phyloP scores from a whole-genome alignment of 37 sponge, comb jelly and placozoan genomes.

The Chondrilla cf. caribensis region DNA sequence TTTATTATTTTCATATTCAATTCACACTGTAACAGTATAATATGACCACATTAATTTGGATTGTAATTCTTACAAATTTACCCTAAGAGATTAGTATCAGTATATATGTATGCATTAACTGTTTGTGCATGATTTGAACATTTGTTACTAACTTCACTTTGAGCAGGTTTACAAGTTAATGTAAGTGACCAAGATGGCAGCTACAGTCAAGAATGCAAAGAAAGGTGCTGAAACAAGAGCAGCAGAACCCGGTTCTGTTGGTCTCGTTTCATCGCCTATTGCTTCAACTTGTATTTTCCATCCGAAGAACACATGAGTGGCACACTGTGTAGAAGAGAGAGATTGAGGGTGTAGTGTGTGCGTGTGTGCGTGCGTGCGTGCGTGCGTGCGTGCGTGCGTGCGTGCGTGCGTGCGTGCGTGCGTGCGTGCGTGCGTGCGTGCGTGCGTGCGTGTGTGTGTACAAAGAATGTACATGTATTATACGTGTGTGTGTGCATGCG shows the following conservation, averaged over 20 bases:
- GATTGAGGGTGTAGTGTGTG: conserved; percentile 5
- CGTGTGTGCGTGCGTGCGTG: conserved; percentile 12
- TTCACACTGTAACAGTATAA: too few species aligned
- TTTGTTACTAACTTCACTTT: not conserved
- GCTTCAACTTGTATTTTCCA: conserved; percentile 15
- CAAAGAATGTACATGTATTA: too few species aligned
- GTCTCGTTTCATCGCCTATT: too few species aligned
- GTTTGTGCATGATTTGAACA: not conserved
- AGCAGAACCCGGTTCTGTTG: not conserved
- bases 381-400: not conserved
- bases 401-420: not conserved
- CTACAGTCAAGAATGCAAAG: too few species aligned
- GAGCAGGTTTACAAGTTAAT: not conserved
- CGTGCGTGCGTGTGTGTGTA: too few species aligned
- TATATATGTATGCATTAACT: not conserved
- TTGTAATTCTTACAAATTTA: too few species aligned
- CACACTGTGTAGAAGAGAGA: not conserved
- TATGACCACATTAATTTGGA: too few species aligned
- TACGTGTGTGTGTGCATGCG: too few species aligned
- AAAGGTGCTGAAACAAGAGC: conserved; percentile 2
- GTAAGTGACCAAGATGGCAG: too few species aligned
- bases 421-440: not conserved
- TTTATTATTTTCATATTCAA: too few species aligned
- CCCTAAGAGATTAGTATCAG: not conserved
- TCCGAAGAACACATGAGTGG: not conserved